A percentile compares a stretch with the other conserved stretches of the same genome.
phyloP scores from a whole-genome alignment of 53 echinoderm and acorn worm species.

The Echinometra lucunter region DNA sequence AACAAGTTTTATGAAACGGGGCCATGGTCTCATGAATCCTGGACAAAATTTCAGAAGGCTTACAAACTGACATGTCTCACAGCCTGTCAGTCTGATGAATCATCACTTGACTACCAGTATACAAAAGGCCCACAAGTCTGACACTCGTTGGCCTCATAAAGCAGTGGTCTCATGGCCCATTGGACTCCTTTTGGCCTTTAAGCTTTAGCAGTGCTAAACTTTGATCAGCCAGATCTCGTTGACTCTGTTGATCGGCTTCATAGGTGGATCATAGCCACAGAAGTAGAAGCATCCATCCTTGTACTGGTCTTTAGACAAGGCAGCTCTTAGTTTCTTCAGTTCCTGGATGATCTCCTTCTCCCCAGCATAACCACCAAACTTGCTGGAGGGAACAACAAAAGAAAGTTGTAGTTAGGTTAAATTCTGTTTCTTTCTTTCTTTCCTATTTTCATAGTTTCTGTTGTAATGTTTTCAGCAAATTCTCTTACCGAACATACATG shows the following conservation, averaged over 20 bases:
- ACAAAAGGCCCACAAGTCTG: too few species aligned
- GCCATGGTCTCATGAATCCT: too few species aligned
- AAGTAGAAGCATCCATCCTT: slow-evolving; percentile 68
- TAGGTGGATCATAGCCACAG: slow-evolving; percentile 79
- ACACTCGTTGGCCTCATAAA: too few species aligned
- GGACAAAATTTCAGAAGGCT: too few species aligned
- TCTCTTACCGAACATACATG: slow-evolving; percentile 74
- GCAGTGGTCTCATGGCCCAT: background rate
- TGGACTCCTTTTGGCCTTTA: too few species aligned
- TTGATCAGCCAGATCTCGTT: slow-evolving; percentile 82
- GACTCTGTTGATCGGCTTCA: slow-evolving; percentile 67
- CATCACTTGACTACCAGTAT: too few species aligned
- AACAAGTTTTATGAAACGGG: too few species aligned
- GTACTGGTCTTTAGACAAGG: slow-evolving; percentile 66
- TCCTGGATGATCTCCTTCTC: slow-evolving; percentile 71
- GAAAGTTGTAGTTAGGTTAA: background rate
- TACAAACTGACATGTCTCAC: too few species aligned
- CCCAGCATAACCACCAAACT: slow-evolving; percentile 74
- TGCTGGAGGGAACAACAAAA: slow-evolving; percentile 46
- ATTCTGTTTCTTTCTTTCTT: too few species aligned
- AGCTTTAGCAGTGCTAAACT: slow-evolving; percentile 33
- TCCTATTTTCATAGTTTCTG: too few species aligned
- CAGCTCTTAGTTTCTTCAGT: slow-evolving; percentile 59
- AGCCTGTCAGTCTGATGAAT: too few species aligned
- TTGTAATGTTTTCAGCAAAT: too few species aligned